phyloP scores from a whole-genome alignment of 2,888 invertebrate genomes.

The Brachyptera putata region DNA sequence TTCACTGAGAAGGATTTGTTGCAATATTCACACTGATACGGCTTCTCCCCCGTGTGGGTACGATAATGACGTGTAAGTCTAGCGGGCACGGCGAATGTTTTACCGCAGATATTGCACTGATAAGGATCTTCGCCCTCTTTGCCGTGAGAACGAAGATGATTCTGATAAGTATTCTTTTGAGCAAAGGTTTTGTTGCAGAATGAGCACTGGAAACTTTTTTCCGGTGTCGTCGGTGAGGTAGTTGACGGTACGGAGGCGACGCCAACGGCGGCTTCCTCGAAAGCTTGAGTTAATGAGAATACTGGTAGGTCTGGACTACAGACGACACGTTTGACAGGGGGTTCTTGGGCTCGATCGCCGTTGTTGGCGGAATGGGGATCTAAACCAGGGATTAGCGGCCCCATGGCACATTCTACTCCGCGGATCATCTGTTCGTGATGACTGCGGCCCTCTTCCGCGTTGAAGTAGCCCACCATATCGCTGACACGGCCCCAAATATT shows the following conservation, averaged over 20 bases:
- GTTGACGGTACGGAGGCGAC: slow-evolving; percentile 33
- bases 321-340: slow-evolving; percentile 51
- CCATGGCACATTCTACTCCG: slow-evolving; percentile 42
- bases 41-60: slow-evolving; percentile 87
- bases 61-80: slow-evolving; percentile 79
- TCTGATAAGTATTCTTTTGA: slow-evolving; percentile 70
- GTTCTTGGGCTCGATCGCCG: slow-evolving; percentile 34
- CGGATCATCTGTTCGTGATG: slow-evolving; percentile 44
- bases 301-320: slow-evolving; percentile 57
- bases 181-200: slow-evolving; percentile 71
- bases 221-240: slow-evolving; percentile 24
- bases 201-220: slow-evolving; percentile 54
- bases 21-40: slow-evolving; percentile 88
- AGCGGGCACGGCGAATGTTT: slow-evolving; percentile 87
- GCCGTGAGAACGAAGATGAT: slow-evolving; percentile 63
- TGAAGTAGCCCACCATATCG: slow-evolving; percentile 53
- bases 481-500: slow-evolving; percentile 47
- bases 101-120: slow-evolving; percentile 84
- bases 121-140: slow-evolving; percentile 66
- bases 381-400: slow-evolving; percentile 36
- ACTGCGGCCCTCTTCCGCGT: slow-evolving; percentile 36
- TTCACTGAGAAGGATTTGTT: slow-evolving; percentile 90
- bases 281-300: slow-evolving; percentile 38
- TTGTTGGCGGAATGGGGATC: slow-evolving; percentile 17
- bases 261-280: slow-evolving; percentile 33